These are phyloP conservation scores for Calameuta filiformis DNA, from an alignment of 2,888 invertebrate genomes.

Conservation along the genomic window DNA sequence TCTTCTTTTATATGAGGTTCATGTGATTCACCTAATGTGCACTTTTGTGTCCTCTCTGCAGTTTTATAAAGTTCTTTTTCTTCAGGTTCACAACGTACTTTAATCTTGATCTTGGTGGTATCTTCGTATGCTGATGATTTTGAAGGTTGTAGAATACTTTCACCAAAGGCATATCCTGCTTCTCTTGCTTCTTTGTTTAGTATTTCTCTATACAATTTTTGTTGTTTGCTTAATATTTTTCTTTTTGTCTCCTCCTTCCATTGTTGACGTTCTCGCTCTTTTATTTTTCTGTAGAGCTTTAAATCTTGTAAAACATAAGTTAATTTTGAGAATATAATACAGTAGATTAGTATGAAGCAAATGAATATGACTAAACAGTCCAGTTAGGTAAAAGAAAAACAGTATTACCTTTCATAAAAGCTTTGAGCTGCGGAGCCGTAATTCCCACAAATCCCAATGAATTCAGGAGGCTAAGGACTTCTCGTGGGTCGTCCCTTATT, in stretches of 20 bases:
- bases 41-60: not conserved
- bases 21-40: not conserved
- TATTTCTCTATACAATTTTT: slow-evolving; percentile 37
- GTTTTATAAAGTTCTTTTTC: slow-evolving; percentile 30
- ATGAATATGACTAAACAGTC: not conserved
- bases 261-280: slow-evolving; percentile 68
- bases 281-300: slow-evolving; percentile 70
- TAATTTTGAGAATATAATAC: slow-evolving; percentile 7
- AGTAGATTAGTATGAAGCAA: not conserved
- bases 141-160: slow-evolving; percentile 13
- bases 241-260: slow-evolving; percentile 53
- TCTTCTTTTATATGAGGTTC: not conserved
- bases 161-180: slow-evolving; percentile 11
- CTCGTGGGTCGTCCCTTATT: slow-evolving; percentile 71
- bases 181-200: slow-evolving; percentile 24
- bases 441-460: slow-evolving; percentile 82
- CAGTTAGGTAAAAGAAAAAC: not conserved
- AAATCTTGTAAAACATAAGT: slow-evolving; percentile 68
- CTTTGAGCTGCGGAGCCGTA: slow-evolving; percentile 79
- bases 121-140: slow-evolving; percentile 21
- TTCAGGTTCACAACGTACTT: slow-evolving; percentile 39
- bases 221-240: slow-evolving; percentile 49
- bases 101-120: slow-evolving; percentile 27
- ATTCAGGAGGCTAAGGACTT: slow-evolving; percentile 80
- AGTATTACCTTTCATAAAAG: slow-evolving; percentile 80